Evolutionary conservation across 2,797 vertebrate genomes (phyloP).

Genomic region (Alauda arvensis): DNA sequence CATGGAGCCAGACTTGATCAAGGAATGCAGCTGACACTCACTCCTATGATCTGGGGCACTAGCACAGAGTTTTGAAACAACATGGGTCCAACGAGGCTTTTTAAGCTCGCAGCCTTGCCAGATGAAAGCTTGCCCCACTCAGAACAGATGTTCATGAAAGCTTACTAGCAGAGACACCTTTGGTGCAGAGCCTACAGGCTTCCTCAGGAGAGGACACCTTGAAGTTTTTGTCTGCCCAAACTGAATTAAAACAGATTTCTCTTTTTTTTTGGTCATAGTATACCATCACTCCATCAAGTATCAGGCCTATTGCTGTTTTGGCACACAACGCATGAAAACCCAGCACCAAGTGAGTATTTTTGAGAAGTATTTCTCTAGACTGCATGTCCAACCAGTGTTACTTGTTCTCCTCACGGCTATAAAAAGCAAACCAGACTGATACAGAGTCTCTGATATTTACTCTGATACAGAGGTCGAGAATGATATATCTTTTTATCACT

Average conservation of each 20-base stretch:
- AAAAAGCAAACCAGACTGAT: background rate
- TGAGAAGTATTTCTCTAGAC: background rate
- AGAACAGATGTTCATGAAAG: background rate
- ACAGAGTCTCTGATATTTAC: background rate
- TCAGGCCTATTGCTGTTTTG: background rate
- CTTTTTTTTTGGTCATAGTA: background rate
- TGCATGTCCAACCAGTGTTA: background rate
- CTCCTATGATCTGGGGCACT: background rate
- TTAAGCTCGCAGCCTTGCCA: background rate
- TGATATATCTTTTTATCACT: background rate
- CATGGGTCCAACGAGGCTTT: background rate
- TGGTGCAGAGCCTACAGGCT: background rate
- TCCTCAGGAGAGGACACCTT: background rate
- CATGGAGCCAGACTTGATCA: background rate
- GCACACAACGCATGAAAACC: background rate
- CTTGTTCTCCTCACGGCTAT: accelerated
- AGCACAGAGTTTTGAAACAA: background rate
- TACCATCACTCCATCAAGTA: background rate
- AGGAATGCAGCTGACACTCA: background rate
- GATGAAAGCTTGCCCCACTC: background rate
- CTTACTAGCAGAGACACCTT: background rate
- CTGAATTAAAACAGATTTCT: background rate
- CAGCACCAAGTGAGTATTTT: background rate
- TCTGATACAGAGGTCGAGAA: background rate
- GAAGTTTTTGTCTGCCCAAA: background rate